These are phyloP conservation scores for Tenrec ecaudatus DNA, from an alignment of 2,113 vertebrate species.

Conservation along the genomic window DNA sequence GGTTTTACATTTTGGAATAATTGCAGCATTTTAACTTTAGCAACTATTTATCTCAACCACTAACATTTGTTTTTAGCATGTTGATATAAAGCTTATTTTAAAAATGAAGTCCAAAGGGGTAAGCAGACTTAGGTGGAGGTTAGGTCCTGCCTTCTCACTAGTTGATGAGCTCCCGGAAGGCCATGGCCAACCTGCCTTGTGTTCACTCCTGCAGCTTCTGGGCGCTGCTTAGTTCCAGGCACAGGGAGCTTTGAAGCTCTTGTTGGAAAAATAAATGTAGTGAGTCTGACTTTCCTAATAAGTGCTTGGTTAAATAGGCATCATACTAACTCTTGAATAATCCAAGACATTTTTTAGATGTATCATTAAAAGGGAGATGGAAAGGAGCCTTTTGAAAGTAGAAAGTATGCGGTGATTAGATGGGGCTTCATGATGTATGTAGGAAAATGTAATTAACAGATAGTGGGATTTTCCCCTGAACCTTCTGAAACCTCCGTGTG, in stretches of 20 bases:
- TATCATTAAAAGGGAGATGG: conserved; percentile 32
- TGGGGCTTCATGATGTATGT: too few species aligned
- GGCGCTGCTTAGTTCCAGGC: neutral
- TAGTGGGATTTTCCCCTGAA: too few species aligned
- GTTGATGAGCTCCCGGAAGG: accelerated
- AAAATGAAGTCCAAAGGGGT: neutral
- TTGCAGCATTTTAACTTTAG: neutral
- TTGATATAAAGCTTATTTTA: conserved; percentile 16
- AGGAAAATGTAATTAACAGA: too few species aligned
- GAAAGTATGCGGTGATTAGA: neutral
- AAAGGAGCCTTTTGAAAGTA: neutral
- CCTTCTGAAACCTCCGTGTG: too few species aligned
- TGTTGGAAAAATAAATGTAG: neutral
- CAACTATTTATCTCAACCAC: neutral
- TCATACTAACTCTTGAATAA: conserved; percentile 3
- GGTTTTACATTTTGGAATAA: neutral
- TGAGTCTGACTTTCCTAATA: neutral
- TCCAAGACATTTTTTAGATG: neutral
- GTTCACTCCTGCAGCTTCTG: neutral
- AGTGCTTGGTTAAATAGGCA: neutral
- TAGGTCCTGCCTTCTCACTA: neutral
- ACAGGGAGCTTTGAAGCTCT: neutral
- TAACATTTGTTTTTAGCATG: neutral
- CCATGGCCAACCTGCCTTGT: neutral
- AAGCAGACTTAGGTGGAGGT: neutral